phyloP scores from a whole-genome alignment of 2,797 vertebrate species.

The Phoeniculus purpureus region DNA sequence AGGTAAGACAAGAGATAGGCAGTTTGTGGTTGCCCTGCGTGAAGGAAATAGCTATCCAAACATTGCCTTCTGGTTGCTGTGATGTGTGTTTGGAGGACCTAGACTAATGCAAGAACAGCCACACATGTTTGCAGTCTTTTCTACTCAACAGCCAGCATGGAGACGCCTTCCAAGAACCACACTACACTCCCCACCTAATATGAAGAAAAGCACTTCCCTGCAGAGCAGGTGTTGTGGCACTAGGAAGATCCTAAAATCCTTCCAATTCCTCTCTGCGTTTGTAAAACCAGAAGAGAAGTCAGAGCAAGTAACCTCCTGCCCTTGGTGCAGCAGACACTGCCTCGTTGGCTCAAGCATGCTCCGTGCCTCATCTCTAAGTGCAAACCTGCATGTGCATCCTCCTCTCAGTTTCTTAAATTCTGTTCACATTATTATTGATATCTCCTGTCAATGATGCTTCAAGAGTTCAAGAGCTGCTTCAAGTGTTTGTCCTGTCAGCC shows the following conservation, averaged over 20 bases:
- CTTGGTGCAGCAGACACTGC: not conserved
- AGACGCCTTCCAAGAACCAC: not conserved
- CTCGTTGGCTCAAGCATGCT: not conserved
- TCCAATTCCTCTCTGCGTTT: not conserved
- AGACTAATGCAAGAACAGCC: not conserved
- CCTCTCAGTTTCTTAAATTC: not conserved
- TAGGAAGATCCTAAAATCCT: not conserved
- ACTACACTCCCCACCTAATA: not conserved
- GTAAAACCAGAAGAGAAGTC: slow-evolving; percentile 15
- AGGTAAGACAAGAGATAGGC: not conserved
- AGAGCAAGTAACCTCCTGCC: not conserved
- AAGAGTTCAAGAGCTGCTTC: not conserved
- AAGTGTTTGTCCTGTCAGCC: slow-evolving; percentile 10
- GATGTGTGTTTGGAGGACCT: not conserved
- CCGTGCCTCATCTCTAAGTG: not conserved
- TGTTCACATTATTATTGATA: slow-evolving; percentile 53
- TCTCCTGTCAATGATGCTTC: slow-evolving; percentile 37
- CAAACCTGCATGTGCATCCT: not conserved
- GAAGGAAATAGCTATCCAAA: not conserved
- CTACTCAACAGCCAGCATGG: no score
- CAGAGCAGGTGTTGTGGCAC: not conserved
- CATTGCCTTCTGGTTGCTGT: accelerated
- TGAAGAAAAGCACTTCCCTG: not conserved
- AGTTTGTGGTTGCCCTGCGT: not conserved
- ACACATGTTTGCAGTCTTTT: not conserved